phyloP scores from a whole-genome alignment of 2,888 invertebrate genomes.

The Spisula solida region DNA sequence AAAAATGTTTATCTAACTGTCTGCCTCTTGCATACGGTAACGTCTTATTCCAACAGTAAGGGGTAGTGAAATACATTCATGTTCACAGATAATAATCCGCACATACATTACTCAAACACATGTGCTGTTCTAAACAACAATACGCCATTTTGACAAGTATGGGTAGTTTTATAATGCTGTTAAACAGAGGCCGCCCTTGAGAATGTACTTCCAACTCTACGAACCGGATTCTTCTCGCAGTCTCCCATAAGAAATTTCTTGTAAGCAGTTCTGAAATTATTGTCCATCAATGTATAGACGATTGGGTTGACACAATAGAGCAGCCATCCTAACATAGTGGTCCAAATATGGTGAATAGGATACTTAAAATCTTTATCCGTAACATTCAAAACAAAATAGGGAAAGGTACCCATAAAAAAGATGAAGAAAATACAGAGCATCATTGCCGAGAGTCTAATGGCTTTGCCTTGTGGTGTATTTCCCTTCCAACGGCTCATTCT shows the following conservation, averaged over 20 bases:
- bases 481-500: constrained; percentile 76
- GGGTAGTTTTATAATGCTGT: not conserved
- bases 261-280: constrained; percentile 81
- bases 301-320: constrained; percentile 81
- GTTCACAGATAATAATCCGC: not conserved
- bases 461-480: constrained; percentile 76
- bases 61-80: not conserved
- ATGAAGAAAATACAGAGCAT: constrained; percentile 83
- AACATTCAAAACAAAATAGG: constrained; percentile 81
- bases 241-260: constrained; percentile 76
- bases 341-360: constrained; percentile 81
- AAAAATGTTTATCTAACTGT: not conserved
- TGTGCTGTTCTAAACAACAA: not conserved
- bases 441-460: constrained; percentile 81
- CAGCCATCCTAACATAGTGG: constrained; percentile 82
- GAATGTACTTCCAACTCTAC: constrained; percentile 64
- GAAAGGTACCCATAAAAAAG: constrained; percentile 81
- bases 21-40: not conserved
- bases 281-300: constrained; percentile 83
- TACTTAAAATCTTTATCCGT: constrained; percentile 74
- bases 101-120: not conserved
- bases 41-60: not conserved
- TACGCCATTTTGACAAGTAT: not conserved
- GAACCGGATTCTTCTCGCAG: constrained; percentile 74
- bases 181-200: constrained; percentile 67